Evolutionary conservation across 2,113 vertebrate genomes (phyloP), one percentile per base, ranked within the genome.

Genomic region (Rhinoptilus africanus): DNA sequence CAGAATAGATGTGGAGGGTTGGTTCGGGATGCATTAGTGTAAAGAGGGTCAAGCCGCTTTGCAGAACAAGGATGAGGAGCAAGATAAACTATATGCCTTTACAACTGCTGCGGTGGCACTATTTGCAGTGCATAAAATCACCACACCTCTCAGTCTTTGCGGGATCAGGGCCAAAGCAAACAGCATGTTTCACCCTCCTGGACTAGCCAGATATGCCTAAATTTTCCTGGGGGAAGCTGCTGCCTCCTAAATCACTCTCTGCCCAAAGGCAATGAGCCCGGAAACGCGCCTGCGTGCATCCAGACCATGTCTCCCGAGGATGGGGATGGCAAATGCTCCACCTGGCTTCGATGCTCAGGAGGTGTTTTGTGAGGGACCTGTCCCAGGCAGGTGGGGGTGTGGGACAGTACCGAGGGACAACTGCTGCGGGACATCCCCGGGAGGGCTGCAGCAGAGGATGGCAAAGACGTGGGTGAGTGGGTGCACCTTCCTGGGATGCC

Each of bases 41-140:
- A 72, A 78, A 89, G 60, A 76, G 37, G 81, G 84, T 87, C 60
- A 67, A 62, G 45, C 48, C 92, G 86, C 73, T 89, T 64, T 64
- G 92, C 80, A 82, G 62, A 91, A 60, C 30, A 35, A 34, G 69
- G 56, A 45, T 79, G 56, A 84, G 80, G 60, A 82, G 53, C 10
- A 18, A 32, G 83, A 81, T 48, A 56, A 94, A 72, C 66, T 26
- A 4, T 14, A 8, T 45, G 41, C 26, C 62, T 62, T 86, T 64
- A 6, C 22, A 51, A 43, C 68, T 79, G 81, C 76, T 89, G 35
- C 3, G 7, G 14, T 48, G 56, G 48, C 73, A 35, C 17, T 86
- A 2, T 86, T 67, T 74, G 41, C 34, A 34, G 39, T 37, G 68
- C 53, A 20, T 56, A 14, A 66, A 84, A 76, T 37, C 68, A 48